Conservation (phyloP, 53 echinoderm and acorn worm genomes). For the Hippasteria phrygiana region DNA sequence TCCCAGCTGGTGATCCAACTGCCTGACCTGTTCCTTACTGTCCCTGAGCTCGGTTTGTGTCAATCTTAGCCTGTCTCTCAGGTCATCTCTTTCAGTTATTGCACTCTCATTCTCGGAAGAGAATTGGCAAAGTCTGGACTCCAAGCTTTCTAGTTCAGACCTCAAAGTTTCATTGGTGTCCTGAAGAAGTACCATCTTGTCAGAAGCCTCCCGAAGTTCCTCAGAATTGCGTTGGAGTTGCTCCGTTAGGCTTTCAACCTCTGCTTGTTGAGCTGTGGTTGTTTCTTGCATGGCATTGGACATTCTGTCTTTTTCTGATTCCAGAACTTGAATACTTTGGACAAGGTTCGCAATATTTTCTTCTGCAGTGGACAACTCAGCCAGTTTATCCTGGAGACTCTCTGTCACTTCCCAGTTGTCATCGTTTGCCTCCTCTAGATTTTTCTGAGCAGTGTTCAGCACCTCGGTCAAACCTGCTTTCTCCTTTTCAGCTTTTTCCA, state of each 20-base stretch:
- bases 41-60: conserved; percentile 56
- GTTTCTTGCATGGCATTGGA: conserved; percentile 9
- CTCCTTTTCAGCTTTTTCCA: conserved; percentile 59
- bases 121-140: conserved; percentile 23
- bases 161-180: conserved; percentile 8
- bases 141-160: conserved; percentile 1
- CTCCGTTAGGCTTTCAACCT: conserved; percentile 31
- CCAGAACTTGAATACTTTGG: conserved; percentile 21
- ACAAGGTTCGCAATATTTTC: conserved; percentile 20
- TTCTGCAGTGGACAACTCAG: conserved; percentile 46
- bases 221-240: conserved; percentile 26
- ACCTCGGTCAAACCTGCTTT: conserved; percentile 53
- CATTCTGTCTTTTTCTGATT: conserved; percentile 39
- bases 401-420: conserved; percentile 52
- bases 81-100: conserved; percentile 41
- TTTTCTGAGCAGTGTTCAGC: conserved; percentile 43
- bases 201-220: neutral
- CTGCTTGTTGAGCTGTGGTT: neutral
- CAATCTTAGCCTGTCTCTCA: conserved; percentile 44
- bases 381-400: conserved; percentile 41
- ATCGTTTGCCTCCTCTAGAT: conserved; percentile 49
- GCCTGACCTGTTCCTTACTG: conserved; percentile 51
- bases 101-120: conserved; percentile 58
- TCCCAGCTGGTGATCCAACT: conserved; percentile 38
- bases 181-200: neutral